phyloP scores from a whole-genome alignment of 2,113 vertebrate species.

The Sapajus apella region DNA sequence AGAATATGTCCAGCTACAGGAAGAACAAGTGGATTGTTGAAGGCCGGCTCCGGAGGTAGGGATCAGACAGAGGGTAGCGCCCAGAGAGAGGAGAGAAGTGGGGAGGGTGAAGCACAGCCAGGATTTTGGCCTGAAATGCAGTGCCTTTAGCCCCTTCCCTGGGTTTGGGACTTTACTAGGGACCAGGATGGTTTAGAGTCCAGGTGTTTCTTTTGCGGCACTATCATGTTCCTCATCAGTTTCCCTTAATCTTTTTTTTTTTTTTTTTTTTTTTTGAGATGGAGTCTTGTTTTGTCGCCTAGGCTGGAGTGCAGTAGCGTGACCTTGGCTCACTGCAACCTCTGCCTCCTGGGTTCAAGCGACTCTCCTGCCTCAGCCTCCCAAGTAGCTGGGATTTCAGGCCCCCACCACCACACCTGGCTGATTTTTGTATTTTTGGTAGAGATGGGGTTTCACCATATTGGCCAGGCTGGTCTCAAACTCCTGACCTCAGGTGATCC shows the following conservation, averaged over 20 bases:
- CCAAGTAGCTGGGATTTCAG: too few relatives aligned
- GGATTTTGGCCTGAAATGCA: neutral
- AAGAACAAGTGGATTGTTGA: constrained; percentile 98
- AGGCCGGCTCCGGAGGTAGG: constrained; percentile 94
- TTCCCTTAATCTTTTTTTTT: neutral
- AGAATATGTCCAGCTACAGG: constrained; percentile 93
- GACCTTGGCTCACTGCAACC: too few relatives aligned
- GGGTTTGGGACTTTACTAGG: neutral
- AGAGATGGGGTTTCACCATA: too few relatives aligned
- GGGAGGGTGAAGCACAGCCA: neutral
- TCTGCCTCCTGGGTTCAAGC: too few relatives aligned
- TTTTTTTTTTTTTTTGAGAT: too few relatives aligned
- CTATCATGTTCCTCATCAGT: neutral
- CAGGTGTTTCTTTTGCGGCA: neutral
- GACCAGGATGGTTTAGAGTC: neutral
- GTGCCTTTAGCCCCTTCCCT: neutral
- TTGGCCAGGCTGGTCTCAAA: too few relatives aligned
- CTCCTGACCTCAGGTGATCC: too few relatives aligned
- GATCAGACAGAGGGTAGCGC: neutral
- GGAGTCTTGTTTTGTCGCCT: too few relatives aligned
- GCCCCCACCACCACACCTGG: too few relatives aligned
- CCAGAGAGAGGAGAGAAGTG: neutral
- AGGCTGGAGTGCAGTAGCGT: too few relatives aligned
- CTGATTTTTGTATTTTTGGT: too few relatives aligned
- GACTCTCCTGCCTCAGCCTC: too few relatives aligned